These are phyloP conservation scores for Scaptomyza parva DNA, from an alignment of 2,888 invertebrate genomes.

Conservation along the genomic window DNA sequence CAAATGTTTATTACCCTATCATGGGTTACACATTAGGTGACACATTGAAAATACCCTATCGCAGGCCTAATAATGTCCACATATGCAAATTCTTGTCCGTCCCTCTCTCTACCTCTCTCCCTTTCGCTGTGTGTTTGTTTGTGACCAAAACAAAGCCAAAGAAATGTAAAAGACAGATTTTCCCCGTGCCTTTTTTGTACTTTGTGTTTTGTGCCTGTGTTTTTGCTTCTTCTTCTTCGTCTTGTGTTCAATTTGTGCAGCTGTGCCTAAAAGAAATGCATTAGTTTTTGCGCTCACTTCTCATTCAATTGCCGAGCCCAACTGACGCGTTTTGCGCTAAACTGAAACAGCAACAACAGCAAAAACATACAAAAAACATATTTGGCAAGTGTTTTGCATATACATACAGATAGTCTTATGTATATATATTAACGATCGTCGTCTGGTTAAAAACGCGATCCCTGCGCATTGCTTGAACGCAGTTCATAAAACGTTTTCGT, in stretches of 20 bases:
- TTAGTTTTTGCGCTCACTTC: conserved; percentile 64
- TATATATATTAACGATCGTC: conserved; percentile 43
- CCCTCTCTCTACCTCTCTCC: too few relatives aligned
- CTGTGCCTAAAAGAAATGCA: conserved; percentile 66
- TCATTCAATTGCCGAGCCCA: conserved; percentile 65
- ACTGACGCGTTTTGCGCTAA: conserved; percentile 37
- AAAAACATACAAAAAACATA: conserved; percentile 13
- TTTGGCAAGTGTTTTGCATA: conserved; percentile 39
- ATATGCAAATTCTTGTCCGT: conserved; percentile 20
- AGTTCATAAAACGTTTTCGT: conserved; percentile 37
- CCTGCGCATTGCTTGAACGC: conserved; percentile 12
- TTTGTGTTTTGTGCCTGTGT: conserved; percentile 2
- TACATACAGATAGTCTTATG: background rate
- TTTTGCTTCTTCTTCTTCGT: conserved; percentile 18
- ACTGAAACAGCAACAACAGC: conserved; percentile 7
- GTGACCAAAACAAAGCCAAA: conserved; percentile 73
- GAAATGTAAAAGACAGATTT: conserved; percentile 67
- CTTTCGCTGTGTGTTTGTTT: too few relatives aligned
- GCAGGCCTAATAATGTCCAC: conserved; percentile 19
- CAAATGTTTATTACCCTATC: background rate
- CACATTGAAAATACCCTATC: conserved; percentile 3
- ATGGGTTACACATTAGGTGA: conserved; percentile 2
- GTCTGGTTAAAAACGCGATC: conserved; percentile 29
- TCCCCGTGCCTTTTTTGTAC: too few relatives aligned
- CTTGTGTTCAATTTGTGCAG: conserved; percentile 39